Base-by-base conservation (phyloP, 1,140 invertebrate species). In the Drosophila grimshawi region DNA sequence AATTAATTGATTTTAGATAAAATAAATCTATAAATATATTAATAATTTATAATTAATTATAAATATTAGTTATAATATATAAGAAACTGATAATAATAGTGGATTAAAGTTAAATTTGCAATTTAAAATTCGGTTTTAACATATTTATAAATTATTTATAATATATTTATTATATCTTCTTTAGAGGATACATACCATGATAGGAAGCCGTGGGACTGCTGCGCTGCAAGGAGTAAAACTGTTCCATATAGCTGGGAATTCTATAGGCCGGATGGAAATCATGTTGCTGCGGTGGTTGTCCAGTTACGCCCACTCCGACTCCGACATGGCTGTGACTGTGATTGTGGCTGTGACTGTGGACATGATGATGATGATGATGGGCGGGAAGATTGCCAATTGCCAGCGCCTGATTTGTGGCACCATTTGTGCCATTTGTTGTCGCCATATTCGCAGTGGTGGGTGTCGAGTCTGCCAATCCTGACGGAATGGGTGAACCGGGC, bases 201-300 rank as follows among this genome's bases (percentile, higher is more conserved):
- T 94, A 93, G 19, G 94, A 94, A 48, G 92, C 90, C 2, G 80
- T 77, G 10, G 91, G 76, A 64, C 94, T 94, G 72, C 94, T 94
- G 88, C 94, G 92, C 78, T 94, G 95, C 35, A 96, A 92, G 10
- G 95, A 94, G 90, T 95, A 95, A 29, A 95, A 93, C 82, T 95
- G 95, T 92, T 95, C 95, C 94, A 95, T 95, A 91, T 95, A 95
- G 65, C 95, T 94, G 32, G 94, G 94, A 80, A 95, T 93, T 76
- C 95, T 93, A 91, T 95, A 95, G 11, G 95, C 94, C 45, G 94
- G 94, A 90, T 94, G 95, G 70, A 94, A 93, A 65, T 94, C 94
- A 62, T 89, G 92, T 56, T 80, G 67, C 27, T 82, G 89, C 3
- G 69, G 27, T 33, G 68, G 6, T 35, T 85, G 81, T 3, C 81